Evolutionary conservation across 1,140 invertebrate genomes (phyloP).

Genomic region (Dinoponera quadriceps): DNA sequence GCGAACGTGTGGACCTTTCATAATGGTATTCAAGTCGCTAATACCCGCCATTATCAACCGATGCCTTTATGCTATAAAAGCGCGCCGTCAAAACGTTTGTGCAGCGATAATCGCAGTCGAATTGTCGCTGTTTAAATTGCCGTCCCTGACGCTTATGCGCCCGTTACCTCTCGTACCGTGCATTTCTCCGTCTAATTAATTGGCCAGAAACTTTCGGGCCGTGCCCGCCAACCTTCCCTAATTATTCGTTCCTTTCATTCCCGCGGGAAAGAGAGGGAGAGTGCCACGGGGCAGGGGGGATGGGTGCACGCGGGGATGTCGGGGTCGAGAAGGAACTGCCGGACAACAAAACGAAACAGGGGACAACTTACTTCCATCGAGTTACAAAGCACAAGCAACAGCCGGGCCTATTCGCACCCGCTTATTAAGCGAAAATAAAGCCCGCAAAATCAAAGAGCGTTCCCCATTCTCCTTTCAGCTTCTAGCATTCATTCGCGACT

Average conservation of each 20-base stretch:
- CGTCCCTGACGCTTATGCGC: constrained; percentile 62
- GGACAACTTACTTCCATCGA: constrained; percentile 76
- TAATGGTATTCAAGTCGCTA: constrained; percentile 45
- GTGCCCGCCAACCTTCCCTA: constrained; percentile 62
- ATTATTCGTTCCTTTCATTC: constrained; percentile 78
- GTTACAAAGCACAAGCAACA: constrained; percentile 79
- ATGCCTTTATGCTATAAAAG: constrained; percentile 62
- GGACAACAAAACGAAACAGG: constrained; percentile 79
- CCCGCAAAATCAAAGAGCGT: constrained; percentile 74
- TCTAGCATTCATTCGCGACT: constrained; percentile 54
- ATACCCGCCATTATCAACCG: constrained; percentile 46
- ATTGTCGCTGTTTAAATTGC: constrained; percentile 74
- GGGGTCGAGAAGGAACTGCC: constrained; percentile 54
- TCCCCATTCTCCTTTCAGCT: constrained; percentile 51
- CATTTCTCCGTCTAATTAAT: constrained; percentile 75
- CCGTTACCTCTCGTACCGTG: constrained; percentile 57
- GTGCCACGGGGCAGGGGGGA: neutral
- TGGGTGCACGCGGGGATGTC: neutral
- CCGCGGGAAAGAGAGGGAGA: constrained; percentile 10
- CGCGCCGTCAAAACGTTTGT: constrained; percentile 70
- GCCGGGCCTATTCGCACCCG: constrained; percentile 77
- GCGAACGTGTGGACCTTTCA: neutral
- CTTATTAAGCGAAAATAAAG: constrained; percentile 81
- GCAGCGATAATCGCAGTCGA: constrained; percentile 69
- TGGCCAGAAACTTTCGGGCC: constrained; percentile 76